Evolutionary conservation across 1,140 invertebrate genomes (phyloP).

Genomic region (Drosophila navojoa): DNA sequence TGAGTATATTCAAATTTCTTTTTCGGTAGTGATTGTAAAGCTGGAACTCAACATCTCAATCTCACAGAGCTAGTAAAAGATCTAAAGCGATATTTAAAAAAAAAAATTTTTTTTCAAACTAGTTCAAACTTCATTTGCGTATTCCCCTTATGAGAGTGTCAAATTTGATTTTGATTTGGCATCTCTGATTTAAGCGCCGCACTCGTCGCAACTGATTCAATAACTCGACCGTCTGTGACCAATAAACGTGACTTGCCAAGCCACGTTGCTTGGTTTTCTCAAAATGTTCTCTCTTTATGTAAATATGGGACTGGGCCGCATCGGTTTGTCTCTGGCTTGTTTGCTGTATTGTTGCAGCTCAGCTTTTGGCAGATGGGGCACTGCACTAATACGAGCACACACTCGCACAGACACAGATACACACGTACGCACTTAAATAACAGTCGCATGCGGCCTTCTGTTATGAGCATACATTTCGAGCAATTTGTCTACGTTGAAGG

Average conservation of each 20-base stretch:
- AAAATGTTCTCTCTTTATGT: slow-evolving; percentile 46
- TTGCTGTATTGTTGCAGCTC: slow-evolving; percentile 58
- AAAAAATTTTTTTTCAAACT: no score
- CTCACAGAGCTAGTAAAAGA: no score
- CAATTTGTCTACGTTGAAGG: slow-evolving; percentile 27
- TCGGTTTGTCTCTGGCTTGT: slow-evolving; percentile 33
- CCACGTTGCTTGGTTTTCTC: slow-evolving; percentile 60
- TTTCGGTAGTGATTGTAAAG: no score
- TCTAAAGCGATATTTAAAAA: no score
- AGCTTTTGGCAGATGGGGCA: slow-evolving; percentile 47
- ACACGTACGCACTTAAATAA: slow-evolving; percentile 52
- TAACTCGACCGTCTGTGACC: slow-evolving; percentile 52
- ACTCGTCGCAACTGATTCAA: slow-evolving; percentile 17
- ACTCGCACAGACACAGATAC: slow-evolving; percentile 9
- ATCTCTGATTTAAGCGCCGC: background rate
- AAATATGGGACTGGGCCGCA: slow-evolving; percentile 48
- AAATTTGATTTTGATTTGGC: slow-evolving; percentile 16
- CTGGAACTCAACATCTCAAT: no score
- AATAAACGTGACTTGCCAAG: slow-evolving; percentile 73
- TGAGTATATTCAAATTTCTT: no score
- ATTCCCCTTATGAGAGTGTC: background rate
- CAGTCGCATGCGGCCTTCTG: slow-evolving; percentile 3
- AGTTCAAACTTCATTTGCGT: no score
- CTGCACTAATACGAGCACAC: slow-evolving; percentile 29
- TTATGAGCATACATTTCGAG: slow-evolving; percentile 30